Evolutionary conservation across 2,888 invertebrate genomes (phyloP), one percentile per base, ranked within the genome.

Genomic region (Drosophila longiperda): DNA sequence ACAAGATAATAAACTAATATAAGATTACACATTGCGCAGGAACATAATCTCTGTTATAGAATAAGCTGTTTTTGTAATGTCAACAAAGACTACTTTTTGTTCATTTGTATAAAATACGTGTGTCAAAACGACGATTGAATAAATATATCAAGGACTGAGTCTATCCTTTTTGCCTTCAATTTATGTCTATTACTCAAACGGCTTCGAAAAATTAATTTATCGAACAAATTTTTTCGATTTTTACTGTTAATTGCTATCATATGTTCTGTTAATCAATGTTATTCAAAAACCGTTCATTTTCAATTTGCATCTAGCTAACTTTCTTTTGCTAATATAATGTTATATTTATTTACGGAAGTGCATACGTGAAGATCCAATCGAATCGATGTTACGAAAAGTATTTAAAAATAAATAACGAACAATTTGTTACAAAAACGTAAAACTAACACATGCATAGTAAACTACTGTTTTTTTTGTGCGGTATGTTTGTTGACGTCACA

Each of bases 401-500:
- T 55, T n/a, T 7, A 8, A 15, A 23, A 7, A 38, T 38, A 2
- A 2, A n/a, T 17, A 11, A 17, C 29, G 2, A 29, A n/a, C 11
- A 26, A 38, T 26, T 9, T 26, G 12, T 3, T 7, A 26, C 17
- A 20, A 15, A 34, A 17, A 6, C 1, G 12, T 36, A 12, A n/a
- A 26, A n/a, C 26, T n/a, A 8, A n/a, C 26, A 12, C 11, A 26
- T 54, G 23, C 26, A 17, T 23, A 36, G 15, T 53, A 2, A 53
- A 34, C 3, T 23, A 15, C 2, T 7, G 9, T 9, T 33, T 15
- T 33, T 32, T 53, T 34, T 50, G 6, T 11, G 6, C 11, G 17
- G 38, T 26, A 38, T 33, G 15, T 38, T 7, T n/a, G n/a, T 55
- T 55, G 55, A 55, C 55, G 55, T 55, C 55, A 55, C 38, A 29